These are phyloP conservation scores for Psittacus erithacus DNA, from an alignment of 2,113 vertebrate species.

Conservation along the genomic window DNA sequence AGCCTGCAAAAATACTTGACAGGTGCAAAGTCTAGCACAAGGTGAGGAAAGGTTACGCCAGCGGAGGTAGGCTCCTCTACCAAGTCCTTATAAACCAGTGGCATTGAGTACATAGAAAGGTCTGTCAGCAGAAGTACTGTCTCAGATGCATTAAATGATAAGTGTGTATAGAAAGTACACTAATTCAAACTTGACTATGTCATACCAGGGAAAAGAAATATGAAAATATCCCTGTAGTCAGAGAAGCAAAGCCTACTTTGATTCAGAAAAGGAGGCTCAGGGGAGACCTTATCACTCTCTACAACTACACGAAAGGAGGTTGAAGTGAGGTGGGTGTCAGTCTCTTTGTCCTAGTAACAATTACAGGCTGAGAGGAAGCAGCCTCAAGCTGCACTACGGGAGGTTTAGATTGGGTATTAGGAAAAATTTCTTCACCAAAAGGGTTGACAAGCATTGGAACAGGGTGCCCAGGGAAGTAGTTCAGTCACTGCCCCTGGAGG, in stretches of 20 bases:
- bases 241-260: neutral
- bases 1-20: neutral
- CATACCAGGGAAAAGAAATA: neutral
- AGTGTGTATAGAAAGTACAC: neutral
- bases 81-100: neutral
- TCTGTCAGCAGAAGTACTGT: neutral
- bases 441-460: neutral
- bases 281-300: neutral
- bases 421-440: neutral
- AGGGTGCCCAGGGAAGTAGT: neutral
- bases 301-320: neutral
- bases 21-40: neutral
- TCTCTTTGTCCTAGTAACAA: neutral
- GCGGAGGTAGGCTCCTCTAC: neutral
- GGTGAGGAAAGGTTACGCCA: neutral
- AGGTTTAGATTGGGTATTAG: neutral
- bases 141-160: rapidly evolving
- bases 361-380: neutral
- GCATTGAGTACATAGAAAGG: neutral
- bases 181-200: neutral
- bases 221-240: neutral
- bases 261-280: neutral
- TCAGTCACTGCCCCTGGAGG: neutral
- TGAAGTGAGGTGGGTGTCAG: neutral
- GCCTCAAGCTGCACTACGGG: neutral